phyloP scores from a whole-genome alignment of 1,140 invertebrate species.

The Atopsyche davidsoni region DNA sequence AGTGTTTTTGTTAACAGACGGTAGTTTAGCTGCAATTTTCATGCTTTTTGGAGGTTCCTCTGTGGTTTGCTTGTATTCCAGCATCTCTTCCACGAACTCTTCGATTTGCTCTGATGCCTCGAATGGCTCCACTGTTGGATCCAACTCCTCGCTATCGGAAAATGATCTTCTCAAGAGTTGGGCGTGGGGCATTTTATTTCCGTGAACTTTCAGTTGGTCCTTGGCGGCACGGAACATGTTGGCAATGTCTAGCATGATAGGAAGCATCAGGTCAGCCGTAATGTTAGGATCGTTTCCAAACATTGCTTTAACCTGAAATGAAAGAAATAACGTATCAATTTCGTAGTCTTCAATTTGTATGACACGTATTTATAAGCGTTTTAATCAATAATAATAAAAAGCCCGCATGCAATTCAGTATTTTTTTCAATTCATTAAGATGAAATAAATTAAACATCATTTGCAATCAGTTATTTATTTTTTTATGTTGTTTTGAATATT shows the following conservation, averaged over 20 bases:
- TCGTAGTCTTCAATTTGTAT: background rate
- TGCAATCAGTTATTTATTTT: no score
- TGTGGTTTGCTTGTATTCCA: background rate
- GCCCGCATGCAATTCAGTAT: no score
- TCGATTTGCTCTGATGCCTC: background rate
- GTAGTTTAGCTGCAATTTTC: conserved; percentile 21
- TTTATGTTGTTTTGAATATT: no score
- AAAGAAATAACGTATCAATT: conserved; percentile 6
- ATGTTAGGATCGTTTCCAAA: conserved; percentile 50
- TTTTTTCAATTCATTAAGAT: no score
- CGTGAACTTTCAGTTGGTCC: conserved; percentile 34
- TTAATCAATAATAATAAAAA: no score
- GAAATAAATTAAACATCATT: no score
- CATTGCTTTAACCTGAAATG: conserved; percentile 51
- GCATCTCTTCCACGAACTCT: background rate
- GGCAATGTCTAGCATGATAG: conserved; percentile 58
- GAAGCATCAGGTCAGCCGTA: conserved; percentile 53
- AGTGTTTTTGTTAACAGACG: conserved; percentile 12
- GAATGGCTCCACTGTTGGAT: conserved; percentile 26
- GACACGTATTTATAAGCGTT: no score
- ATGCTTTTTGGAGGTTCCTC: conserved; percentile 5
- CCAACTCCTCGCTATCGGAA: conserved; percentile 22
- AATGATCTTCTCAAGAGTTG: conserved; percentile 41
- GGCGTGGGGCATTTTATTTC: conserved; percentile 34
- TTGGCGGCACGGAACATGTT: conserved; percentile 51